Evolutionary conservation across 1,140 invertebrate species (phyloP).

Genomic region (Episyrphus balteatus): DNA sequence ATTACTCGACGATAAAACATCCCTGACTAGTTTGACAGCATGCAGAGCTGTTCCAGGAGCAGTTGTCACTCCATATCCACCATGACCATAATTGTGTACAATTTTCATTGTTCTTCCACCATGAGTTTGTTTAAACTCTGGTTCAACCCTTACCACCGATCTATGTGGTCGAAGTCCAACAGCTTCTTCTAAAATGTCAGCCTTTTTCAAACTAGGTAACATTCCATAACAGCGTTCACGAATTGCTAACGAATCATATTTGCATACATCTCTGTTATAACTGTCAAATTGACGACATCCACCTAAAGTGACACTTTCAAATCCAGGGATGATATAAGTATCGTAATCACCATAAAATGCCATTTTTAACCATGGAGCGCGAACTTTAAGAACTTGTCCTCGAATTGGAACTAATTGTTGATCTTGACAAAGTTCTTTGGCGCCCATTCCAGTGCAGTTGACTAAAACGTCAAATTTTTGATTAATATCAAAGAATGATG

Average conservation of each 20-base stretch:
- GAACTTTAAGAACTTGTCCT: slow-evolving; percentile 77
- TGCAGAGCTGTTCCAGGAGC: slow-evolving; percentile 74
- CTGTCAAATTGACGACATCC: slow-evolving; percentile 73
- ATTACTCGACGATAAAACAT: slow-evolving; percentile 40
- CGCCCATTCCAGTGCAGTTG: slow-evolving; percentile 80
- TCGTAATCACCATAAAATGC: slow-evolving; percentile 75
- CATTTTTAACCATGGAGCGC: slow-evolving; percentile 81
- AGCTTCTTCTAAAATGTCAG: slow-evolving; percentile 49
- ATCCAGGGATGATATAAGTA: slow-evolving; percentile 75
- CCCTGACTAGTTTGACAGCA: slow-evolving; percentile 55
- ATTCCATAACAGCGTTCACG: slow-evolving; percentile 58
- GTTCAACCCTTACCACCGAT: slow-evolving; percentile 63
- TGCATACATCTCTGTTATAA: slow-evolving; percentile 54
- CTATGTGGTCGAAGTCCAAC: slow-evolving; percentile 72
- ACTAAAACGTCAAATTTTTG: slow-evolving; percentile 65
- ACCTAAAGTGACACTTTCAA: slow-evolving; percentile 63
- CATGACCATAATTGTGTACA: slow-evolving; percentile 89
- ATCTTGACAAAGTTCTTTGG: slow-evolving; percentile 66
- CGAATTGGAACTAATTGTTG: slow-evolving; percentile 67
- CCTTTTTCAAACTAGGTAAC: slow-evolving; percentile 57
- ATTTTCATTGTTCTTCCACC: slow-evolving; percentile 43
- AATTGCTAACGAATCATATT: slow-evolving; percentile 61
- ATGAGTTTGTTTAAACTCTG: slow-evolving; percentile 40
- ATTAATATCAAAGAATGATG: slow-evolving; percentile 48
- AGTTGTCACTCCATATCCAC: slow-evolving; percentile 78